Conservation (phyloP, 2,888 invertebrate genomes). For the Belgica antarctica region DNA sequence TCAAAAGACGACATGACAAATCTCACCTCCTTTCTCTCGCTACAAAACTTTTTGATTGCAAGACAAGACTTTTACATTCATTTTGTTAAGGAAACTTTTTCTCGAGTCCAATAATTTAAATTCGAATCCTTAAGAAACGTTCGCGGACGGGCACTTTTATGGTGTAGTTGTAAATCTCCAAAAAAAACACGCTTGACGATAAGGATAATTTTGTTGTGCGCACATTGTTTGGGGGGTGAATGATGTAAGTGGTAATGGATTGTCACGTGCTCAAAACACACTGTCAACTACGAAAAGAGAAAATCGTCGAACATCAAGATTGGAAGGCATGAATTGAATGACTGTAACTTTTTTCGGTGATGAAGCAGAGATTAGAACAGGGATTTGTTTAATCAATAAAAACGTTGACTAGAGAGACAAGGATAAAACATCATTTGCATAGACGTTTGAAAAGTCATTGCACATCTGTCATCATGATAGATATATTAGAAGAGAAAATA, state of each 20-base stretch:
- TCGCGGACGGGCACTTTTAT: too few species aligned
- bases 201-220: too few species aligned
- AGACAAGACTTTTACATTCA: too few species aligned
- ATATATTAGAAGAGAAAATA: constrained; percentile 31
- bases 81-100: too few species aligned
- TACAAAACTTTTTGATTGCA: too few species aligned
- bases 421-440: constrained; percentile 40
- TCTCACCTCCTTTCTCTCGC: too few species aligned
- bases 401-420: not conserved
- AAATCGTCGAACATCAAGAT: constrained; percentile 25
- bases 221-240: not conserved
- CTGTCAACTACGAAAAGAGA: not conserved
- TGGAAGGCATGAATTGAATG: constrained; percentile 24
- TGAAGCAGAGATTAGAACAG: constrained; percentile 8
- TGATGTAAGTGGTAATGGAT: constrained; percentile 26
- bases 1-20: too few species aligned
- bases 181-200: not conserved
- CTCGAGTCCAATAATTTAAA: too few species aligned
- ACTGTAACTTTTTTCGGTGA: constrained; percentile 16
- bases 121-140: too few species aligned
- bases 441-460: constrained; percentile 38
- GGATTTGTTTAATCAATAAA: constrained; percentile 31
- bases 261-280: constrained; percentile 32
- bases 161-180: too few species aligned
- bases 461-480: constrained; percentile 42